These are phyloP conservation scores for Drosophila kurseongensis DNA, from an alignment of 1,140 invertebrate species.

Conservation along the genomic window DNA sequence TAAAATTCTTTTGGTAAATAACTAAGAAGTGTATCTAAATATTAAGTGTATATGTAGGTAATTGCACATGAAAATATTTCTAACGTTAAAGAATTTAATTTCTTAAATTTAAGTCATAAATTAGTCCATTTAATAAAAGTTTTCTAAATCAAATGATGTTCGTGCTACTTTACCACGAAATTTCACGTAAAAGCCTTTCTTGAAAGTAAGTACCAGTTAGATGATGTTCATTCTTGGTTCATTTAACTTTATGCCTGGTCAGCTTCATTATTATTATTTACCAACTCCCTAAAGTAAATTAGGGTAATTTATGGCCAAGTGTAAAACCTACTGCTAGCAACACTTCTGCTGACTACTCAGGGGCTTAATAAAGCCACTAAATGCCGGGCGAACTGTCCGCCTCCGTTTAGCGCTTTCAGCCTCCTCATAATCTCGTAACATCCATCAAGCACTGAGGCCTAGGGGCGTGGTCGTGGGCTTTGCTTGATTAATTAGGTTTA, in stretches of 20 bases:
- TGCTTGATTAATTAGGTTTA: constrained; percentile 78
- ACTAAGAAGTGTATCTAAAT: too few species aligned
- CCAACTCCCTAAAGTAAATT: background rate
- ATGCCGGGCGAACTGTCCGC: constrained; percentile 38
- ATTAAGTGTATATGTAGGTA: too few species aligned
- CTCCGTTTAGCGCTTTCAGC: constrained; percentile 53
- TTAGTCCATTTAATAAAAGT: too few species aligned
- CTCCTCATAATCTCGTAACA: constrained; percentile 34
- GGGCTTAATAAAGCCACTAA: constrained; percentile 52
- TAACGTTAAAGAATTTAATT: too few species aligned
- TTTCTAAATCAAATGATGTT: too few species aligned
- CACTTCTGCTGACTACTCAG: background rate
- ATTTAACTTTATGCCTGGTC: background rate
- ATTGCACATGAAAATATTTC: too few species aligned
- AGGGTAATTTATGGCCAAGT: background rate
- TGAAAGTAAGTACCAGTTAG: too few species aligned
- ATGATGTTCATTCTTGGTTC: background rate
- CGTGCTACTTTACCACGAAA: too few species aligned
- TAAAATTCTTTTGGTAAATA: too few species aligned
- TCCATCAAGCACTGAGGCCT: constrained; percentile 51
- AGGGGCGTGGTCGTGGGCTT: constrained; percentile 43
- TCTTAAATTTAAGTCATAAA: too few species aligned
- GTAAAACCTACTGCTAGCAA: background rate
- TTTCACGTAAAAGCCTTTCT: too few species aligned
- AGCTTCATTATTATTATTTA: background rate